These are phyloP conservation scores for Onychorhynchus coronatus DNA, from an alignment of 2,113 vertebrate genomes.

Conservation along the genomic window DNA sequence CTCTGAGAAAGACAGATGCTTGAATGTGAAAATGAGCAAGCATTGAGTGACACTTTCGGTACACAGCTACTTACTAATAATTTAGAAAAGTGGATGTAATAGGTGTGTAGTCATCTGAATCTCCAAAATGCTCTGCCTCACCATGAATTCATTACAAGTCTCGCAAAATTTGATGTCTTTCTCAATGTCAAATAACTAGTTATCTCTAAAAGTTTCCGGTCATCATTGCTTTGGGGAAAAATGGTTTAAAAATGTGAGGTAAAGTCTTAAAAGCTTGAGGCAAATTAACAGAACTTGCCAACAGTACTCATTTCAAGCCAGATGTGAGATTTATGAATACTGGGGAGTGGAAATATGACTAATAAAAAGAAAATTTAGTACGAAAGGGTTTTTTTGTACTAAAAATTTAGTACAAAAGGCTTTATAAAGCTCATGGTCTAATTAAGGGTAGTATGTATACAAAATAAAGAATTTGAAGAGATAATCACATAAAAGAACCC, in stretches of 20 bases:
- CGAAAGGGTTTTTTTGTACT: background rate
- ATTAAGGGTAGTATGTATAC: background rate
- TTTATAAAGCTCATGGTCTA: background rate
- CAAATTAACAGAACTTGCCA: background rate
- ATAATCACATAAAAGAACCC: background rate
- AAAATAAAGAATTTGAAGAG: background rate
- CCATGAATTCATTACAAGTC: constrained; percentile 2
- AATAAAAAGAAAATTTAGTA: background rate
- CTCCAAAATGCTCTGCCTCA: background rate
- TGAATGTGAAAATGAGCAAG: background rate
- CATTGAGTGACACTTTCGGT: background rate
- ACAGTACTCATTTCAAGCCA: background rate
- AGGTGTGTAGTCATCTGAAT: background rate
- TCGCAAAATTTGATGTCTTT: background rate
- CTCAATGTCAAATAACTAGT: constrained; percentile 4
- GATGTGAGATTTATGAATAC: background rate
- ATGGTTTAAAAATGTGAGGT: background rate
- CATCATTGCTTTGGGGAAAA: background rate
- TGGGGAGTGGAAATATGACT: background rate
- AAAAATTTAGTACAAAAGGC: background rate
- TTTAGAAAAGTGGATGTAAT: constrained; percentile 56
- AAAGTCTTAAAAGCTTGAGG: background rate
- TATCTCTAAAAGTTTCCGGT: background rate
- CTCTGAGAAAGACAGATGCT: background rate
- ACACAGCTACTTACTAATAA: constrained; percentile 45